Evolutionary conservation across 2,113 vertebrate species (phyloP).

Genomic region (Setophaga kirtlandii): DNA sequence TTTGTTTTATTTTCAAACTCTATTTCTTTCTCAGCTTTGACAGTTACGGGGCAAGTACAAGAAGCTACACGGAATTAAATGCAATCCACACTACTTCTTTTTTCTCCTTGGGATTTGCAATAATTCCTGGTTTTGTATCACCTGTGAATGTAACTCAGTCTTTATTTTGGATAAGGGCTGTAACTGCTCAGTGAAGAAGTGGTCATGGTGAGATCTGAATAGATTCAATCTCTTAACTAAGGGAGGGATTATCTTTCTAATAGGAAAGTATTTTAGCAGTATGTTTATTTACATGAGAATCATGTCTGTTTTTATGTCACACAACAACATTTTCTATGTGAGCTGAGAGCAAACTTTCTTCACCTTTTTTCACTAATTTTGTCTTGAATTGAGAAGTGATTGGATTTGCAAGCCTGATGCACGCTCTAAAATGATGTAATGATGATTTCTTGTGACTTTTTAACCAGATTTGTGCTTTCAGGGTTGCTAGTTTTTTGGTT

Average conservation of each 20-base stretch:
- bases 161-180: slow-evolving; percentile 56
- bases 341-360: background rate
- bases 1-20: slow-evolving; percentile 56
- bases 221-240: background rate
- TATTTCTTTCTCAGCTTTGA: slow-evolving; percentile 49
- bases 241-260: background rate
- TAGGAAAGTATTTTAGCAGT: background rate
- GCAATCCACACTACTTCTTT: slow-evolving; percentile 53
- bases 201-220: background rate
- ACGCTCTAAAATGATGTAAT: background rate
- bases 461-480: background rate
- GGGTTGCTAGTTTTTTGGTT: background rate
- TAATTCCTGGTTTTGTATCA: slow-evolving; percentile 60
- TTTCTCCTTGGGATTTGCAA: slow-evolving; percentile 66
- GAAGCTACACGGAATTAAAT: slow-evolving; percentile 49
- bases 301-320: background rate
- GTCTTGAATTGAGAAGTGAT: background rate
- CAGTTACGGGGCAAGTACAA: slow-evolving; percentile 39
- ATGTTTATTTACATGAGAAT: background rate
- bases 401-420: background rate
- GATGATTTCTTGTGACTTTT: background rate
- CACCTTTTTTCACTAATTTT: background rate
- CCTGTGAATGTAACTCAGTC: slow-evolving; percentile 58
- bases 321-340: background rate
- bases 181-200: slow-evolving; percentile 16